A percentile compares a stretch with the other conserved stretches of the same genome.
phyloP scores from a whole-genome alignment of 2,113 vertebrate species.

The Dryoscopus gambensis region DNA sequence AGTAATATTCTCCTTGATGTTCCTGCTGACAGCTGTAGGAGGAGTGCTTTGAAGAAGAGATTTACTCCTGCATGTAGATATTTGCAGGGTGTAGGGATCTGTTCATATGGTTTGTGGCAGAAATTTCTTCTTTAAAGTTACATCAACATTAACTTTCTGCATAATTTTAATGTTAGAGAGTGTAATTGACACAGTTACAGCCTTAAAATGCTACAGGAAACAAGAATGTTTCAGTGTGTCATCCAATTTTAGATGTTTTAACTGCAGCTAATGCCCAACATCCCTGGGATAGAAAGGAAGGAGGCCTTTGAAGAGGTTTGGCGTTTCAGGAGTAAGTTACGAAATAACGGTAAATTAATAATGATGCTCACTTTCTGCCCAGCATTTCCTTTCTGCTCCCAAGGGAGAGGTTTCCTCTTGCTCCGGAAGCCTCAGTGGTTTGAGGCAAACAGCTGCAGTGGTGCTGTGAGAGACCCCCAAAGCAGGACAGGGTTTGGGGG shows the following conservation, averaged over 20 bases:
- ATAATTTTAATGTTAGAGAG: background rate
- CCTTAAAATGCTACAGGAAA: background rate
- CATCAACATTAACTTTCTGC: background rate
- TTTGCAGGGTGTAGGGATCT: background rate
- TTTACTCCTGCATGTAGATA: background rate
- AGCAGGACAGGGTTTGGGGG: background rate
- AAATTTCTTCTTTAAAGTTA: background rate
- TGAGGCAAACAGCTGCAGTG: background rate
- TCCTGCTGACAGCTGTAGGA: background rate
- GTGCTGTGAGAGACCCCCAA: background rate
- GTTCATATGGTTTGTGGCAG: background rate
- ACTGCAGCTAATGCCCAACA: background rate
- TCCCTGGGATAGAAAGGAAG: background rate
- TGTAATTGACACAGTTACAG: background rate
- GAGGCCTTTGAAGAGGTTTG: background rate
- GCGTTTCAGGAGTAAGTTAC: background rate
- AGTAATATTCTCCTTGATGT: background rate
- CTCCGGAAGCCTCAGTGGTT: slow-evolving; percentile 1
- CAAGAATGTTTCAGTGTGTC: background rate
- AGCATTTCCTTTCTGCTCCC: slow-evolving; percentile 17
- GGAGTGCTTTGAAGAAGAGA: background rate
- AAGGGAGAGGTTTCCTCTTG: slow-evolving; percentile 10
- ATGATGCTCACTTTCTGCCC: slow-evolving; percentile 54
- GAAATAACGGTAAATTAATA: slow-evolving; percentile 55
- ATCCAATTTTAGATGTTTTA: background rate